Conservation (phyloP, 2,797 vertebrate species). For the Xenentodon cancila region DNA sequence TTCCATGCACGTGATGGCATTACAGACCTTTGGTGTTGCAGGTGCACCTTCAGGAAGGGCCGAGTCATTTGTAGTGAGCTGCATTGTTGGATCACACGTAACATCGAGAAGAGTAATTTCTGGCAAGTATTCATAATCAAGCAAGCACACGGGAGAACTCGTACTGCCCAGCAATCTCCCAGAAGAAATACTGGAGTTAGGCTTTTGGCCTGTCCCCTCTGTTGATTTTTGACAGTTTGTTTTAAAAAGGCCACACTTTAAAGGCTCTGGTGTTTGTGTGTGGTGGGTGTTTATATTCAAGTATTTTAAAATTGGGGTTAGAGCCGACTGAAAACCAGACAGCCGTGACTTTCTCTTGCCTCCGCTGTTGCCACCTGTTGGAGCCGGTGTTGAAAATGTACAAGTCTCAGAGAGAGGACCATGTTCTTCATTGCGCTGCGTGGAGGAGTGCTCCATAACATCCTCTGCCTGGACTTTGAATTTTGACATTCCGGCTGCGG, state of each 20-base stretch:
- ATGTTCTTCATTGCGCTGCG: constrained; percentile 15
- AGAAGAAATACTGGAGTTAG: constrained; percentile 3
- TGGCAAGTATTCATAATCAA: constrained; percentile 58
- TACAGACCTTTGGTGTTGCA: constrained; percentile 18
- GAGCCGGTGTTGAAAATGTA: constrained; percentile 41
- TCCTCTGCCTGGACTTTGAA: constrained; percentile 15
- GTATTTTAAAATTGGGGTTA: constrained; percentile 56
- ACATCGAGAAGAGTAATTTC: constrained; percentile 58
- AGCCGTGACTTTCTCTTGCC: constrained; percentile 24
- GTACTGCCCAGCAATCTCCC: neutral
- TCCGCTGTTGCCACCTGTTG: neutral
- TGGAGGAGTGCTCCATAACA: neutral
- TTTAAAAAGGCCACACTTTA: neutral
- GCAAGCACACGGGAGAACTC: constrained; percentile 8
- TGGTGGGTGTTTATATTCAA: constrained; percentile 43
- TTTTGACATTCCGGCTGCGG: constrained; percentile 4
- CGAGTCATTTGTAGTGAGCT: constrained; percentile 31
- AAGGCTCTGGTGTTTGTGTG: constrained; percentile 19
- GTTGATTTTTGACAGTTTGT: constrained; percentile 18
- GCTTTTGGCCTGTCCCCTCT: neutral
- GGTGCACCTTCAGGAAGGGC: constrained; percentile 6
- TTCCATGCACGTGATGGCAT: neutral
- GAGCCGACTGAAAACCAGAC: constrained; percentile 39
- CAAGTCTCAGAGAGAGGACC: constrained; percentile 2
- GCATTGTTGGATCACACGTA: constrained; percentile 33